Percentiles rank a stretch among this genome's conserved stretches.
phyloP scores from a whole-genome alignment of 2,888 invertebrate species.

The Ochropacha duplaris region DNA sequence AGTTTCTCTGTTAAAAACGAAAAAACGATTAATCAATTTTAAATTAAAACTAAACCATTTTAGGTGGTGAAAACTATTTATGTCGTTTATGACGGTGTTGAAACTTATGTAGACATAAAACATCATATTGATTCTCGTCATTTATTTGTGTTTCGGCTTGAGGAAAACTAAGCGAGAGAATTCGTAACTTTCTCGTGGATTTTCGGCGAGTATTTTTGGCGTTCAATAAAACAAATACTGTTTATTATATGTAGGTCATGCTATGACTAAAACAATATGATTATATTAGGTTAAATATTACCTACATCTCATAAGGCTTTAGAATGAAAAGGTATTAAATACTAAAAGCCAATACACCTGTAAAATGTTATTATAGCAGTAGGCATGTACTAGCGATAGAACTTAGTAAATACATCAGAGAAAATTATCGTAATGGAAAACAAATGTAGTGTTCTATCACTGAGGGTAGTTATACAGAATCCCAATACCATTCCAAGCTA shows the following conservation, averaged over 20 bases:
- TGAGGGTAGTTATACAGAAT: neutral
- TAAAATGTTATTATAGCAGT: neutral
- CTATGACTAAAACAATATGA: too few relatives aligned
- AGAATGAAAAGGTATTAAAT: neutral
- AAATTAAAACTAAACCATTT: neutral
- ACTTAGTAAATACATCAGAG: neutral
- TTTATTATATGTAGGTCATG: too few relatives aligned
- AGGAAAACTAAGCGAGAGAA: neutral
- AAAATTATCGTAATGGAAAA: neutral
- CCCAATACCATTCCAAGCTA: slow-evolving; percentile 15
- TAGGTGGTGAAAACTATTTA: neutral
- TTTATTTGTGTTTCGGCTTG: neutral
- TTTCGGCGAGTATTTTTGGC: neutral
- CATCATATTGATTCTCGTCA: neutral
- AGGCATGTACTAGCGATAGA: neutral
- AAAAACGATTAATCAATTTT: too few relatives aligned
- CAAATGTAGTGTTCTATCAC: neutral
- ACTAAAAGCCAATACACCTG: neutral
- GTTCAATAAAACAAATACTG: too few relatives aligned
- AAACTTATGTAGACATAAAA: neutral
- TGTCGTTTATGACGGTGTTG: neutral
- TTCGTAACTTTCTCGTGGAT: neutral
- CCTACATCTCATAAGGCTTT: too few relatives aligned
- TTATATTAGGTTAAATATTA: too few relatives aligned
- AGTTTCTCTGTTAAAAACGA: too few relatives aligned